Evolutionary conservation across 2,113 vertebrate species (phyloP).

Genomic region (Xerus inauris): DNA sequence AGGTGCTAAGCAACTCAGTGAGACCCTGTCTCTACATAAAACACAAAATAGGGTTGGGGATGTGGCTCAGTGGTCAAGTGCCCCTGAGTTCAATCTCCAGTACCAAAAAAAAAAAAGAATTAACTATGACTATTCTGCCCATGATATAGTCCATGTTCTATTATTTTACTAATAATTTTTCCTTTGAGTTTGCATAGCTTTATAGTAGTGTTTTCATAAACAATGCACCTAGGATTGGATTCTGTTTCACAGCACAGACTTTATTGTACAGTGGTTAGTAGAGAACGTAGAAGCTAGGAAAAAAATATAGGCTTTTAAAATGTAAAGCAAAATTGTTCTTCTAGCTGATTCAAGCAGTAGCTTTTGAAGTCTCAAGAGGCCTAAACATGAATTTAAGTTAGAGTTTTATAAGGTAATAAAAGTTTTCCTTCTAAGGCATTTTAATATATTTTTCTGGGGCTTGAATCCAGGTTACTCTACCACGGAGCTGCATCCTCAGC

Average conservation of each 20-base stretch:
- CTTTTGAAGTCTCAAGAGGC: slow-evolving; percentile 10
- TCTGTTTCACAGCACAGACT: background rate
- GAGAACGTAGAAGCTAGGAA: background rate
- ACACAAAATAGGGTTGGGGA: too few species aligned
- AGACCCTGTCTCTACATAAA: too few species aligned
- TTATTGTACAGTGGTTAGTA: background rate
- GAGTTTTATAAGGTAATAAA: slow-evolving; percentile 14
- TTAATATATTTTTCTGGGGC: slow-evolving; percentile 41
- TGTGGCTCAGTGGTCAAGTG: too few species aligned
- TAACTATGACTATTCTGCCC: background rate
- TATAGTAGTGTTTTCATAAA: background rate
- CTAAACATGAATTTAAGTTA: slow-evolving; percentile 23
- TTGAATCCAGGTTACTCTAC: too few species aligned
- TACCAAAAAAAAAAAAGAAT: too few species aligned
- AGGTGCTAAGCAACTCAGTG: too few species aligned
- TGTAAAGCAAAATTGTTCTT: background rate
- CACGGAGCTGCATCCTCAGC: too few species aligned
- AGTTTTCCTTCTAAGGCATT: background rate
- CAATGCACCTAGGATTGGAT: background rate
- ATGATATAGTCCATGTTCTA: background rate
- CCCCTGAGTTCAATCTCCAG: too few species aligned
- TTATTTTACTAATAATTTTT: background rate
- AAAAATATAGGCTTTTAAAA: background rate
- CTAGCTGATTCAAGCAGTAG: background rate
- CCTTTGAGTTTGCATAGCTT: background rate